Conservation (phyloP, 2,797 vertebrate genomes). For the Lycodopsis pacificus region DNA sequence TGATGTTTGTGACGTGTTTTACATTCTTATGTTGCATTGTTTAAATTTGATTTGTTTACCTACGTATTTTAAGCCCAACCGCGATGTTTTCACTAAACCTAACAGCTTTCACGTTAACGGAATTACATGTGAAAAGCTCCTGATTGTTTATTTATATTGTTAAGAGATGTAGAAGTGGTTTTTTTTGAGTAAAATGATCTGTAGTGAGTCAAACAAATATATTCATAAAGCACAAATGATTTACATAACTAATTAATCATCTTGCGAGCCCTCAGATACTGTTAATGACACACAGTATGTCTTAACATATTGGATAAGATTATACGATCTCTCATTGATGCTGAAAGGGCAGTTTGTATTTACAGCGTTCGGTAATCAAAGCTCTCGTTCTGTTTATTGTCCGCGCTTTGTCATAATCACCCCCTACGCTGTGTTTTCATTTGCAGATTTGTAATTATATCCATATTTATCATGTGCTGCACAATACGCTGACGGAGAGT, state of each 20-base stretch:
- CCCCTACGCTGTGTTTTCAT: not conserved
- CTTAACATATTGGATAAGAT: not conserved
- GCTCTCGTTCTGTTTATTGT: not conserved
- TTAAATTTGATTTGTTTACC: no score
- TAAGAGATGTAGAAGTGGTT: no score
- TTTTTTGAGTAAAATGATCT: no score
- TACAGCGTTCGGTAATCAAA: not conserved
- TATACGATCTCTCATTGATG: not conserved
- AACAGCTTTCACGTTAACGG: no score
- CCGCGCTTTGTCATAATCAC: not conserved
- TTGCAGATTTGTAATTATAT: conserved; percentile 4
- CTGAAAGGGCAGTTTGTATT: not conserved
- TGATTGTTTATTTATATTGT: no score
- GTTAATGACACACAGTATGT: not conserved
- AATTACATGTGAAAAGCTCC: no score
- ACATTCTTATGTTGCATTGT: no score
- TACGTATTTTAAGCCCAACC: no score
- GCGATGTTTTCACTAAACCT: no score
- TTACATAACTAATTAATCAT: not conserved
- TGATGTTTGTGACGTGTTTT: no score
- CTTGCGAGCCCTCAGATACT: no score
- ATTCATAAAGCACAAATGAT: not conserved
- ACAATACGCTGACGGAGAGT: not conserved
- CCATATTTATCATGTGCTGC: not conserved
- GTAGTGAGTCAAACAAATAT: not conserved